A percentile compares a stretch with the other conserved stretches of the same genome.
phyloP scores from a whole-genome alignment of 2,797 vertebrate species.

The Artibeus jamaicensis region DNA sequence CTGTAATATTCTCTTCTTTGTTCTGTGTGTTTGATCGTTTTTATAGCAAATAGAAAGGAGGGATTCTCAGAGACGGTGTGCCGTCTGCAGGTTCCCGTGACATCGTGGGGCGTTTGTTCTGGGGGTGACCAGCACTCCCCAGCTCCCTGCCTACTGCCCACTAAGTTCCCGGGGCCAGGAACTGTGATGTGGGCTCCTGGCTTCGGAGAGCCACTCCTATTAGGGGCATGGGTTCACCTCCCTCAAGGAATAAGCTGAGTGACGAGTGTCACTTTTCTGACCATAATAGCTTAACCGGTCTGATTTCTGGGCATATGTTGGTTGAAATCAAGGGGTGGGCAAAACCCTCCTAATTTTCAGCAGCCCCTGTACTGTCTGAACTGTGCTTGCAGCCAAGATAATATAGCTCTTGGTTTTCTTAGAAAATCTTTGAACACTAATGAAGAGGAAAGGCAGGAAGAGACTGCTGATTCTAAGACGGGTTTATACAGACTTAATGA shows the following conservation, averaged over 20 bases:
- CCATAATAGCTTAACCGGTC: not conserved
- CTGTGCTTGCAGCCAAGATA: not conserved
- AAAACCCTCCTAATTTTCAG: not conserved
- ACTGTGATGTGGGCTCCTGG: rapidly evolving
- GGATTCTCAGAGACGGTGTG: not conserved
- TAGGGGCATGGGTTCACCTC: not conserved
- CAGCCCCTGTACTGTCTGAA: not conserved
- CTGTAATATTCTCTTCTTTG: not conserved
- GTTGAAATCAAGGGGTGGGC: not conserved
- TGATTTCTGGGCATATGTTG: not conserved
- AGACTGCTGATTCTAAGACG: not conserved
- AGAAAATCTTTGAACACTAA: constrained; percentile 5
- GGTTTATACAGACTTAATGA: not conserved
- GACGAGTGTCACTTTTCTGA: not conserved
- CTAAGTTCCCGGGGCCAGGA: not conserved
- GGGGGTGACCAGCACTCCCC: not conserved
- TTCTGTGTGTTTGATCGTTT: not conserved
- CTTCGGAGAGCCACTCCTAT: too few species aligned
- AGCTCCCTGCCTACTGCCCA: not conserved
- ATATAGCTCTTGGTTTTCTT: constrained; percentile 20
- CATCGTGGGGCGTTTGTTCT: not conserved
- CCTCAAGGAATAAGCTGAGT: not conserved
- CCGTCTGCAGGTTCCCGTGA: not conserved
- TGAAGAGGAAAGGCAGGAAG: constrained; percentile 19
- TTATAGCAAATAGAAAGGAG: not conserved